Conservation (phyloP, 2,797 vertebrate genomes). For the Acestrorhynchus altus region DNA sequence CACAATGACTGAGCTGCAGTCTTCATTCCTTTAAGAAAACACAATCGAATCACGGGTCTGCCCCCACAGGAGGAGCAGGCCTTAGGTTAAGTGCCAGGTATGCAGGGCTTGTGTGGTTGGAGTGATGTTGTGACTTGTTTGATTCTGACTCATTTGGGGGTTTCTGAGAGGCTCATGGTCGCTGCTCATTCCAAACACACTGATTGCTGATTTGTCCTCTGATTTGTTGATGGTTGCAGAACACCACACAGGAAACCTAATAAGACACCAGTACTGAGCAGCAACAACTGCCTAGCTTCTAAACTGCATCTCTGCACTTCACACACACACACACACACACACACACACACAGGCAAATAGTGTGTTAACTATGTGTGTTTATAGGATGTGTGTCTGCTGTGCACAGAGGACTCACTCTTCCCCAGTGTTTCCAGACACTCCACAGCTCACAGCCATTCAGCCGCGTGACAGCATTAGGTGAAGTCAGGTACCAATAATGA, state of each 20-base stretch:
- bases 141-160: conserved; percentile 18
- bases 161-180: conserved; percentile 10
- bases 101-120: conserved; percentile 1
- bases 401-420: conserved; percentile 10
- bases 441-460: too few species aligned
- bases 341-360: background rate
- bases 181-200: background rate
- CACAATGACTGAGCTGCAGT: background rate
- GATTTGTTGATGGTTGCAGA: background rate
- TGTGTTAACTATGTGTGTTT: conserved; percentile 23
- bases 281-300: background rate
- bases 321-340: conserved; percentile 4
- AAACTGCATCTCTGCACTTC: conserved; percentile 18
- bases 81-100: background rate
- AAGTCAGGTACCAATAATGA: too few species aligned
- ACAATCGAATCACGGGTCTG: conserved; percentile 1
- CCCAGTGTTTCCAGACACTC: background rate
- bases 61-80: background rate
- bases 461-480: too few species aligned
- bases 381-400: conserved; percentile 37
- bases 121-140: conserved; percentile 38
- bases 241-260: conserved; percentile 17
- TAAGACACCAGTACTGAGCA: conserved; percentile 29
- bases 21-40: conserved; percentile 14
- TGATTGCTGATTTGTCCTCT: conserved; percentile 21